Evolutionary conservation across 2,797 vertebrate species (phyloP).

Genomic region (Protosalanx chinensis): DNA sequence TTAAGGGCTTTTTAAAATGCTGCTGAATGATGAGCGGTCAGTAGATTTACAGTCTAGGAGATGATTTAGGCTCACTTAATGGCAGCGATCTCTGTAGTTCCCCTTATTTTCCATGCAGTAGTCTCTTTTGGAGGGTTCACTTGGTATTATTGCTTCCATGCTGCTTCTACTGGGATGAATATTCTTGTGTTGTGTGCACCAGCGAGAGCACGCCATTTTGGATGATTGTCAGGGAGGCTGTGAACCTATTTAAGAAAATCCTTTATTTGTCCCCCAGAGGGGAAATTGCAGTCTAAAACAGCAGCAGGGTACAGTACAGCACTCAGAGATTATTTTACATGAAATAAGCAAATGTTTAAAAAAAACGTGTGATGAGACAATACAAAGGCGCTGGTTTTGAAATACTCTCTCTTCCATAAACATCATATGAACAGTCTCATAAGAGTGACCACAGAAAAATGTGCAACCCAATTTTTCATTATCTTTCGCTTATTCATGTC

Average conservation of each 20-base stretch:
- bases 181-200: constrained; percentile 22
- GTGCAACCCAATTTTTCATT: constrained; percentile 24
- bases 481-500: constrained; percentile 19
- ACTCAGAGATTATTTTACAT: no score
- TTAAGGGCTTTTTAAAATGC: constrained; percentile 68
- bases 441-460: no score
- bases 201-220: not conserved
- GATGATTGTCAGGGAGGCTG: no score
- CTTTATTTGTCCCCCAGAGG: no score
- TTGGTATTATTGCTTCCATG: constrained; percentile 32
- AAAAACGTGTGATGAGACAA: constrained; percentile 1
- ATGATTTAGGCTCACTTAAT: constrained; percentile 67
- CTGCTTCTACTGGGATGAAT: constrained; percentile 47
- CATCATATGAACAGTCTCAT: no score
- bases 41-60: constrained; percentile 70
- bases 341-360: constrained; percentile 41
- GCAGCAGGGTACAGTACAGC: no score
- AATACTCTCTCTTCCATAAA: constrained; percentile 13
- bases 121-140: constrained; percentile 54
- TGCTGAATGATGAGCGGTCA: constrained; percentile 75
- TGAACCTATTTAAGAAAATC: no score
- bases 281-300: no score
- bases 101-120: constrained; percentile 45
- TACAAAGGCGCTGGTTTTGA: constrained; percentile 25
- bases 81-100: constrained; percentile 32